phyloP scores from a whole-genome alignment of 1,140 invertebrate species.

The Antheraea mylitta region DNA sequence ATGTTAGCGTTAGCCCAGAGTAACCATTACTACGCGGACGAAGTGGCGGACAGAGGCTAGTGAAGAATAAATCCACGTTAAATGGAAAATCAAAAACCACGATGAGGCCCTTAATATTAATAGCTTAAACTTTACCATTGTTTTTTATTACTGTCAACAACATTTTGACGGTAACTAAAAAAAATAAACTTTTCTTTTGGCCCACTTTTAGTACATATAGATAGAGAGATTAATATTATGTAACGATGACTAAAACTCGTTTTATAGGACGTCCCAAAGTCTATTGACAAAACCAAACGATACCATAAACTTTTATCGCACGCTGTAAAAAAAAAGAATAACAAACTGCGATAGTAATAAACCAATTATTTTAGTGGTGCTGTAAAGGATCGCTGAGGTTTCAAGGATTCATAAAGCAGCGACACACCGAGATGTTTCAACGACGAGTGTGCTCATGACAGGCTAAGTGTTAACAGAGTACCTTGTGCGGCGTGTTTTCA shows the following conservation, averaged over 20 bases:
- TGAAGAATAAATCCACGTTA: too few relatives aligned
- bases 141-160: too few relatives aligned
- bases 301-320: not conserved
- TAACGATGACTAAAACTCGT: not conserved
- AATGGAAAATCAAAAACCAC: too few relatives aligned
- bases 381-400: slow-evolving; percentile 44
- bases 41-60: too few relatives aligned
- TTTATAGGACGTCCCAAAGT: not conserved
- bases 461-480: not conserved
- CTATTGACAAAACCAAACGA: not conserved
- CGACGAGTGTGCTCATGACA: not conserved
- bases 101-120: too few relatives aligned
- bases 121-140: too few relatives aligned
- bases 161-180: too few relatives aligned
- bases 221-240: too few relatives aligned
- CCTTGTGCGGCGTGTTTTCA: not conserved
- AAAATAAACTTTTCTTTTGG: too few relatives aligned
- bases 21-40: too few relatives aligned
- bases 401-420: slow-evolving; percentile 55
- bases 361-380: not conserved
- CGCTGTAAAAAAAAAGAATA: not conserved
- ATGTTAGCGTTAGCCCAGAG: too few relatives aligned
- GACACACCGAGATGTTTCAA: not conserved
- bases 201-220: too few relatives aligned
- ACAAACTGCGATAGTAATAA: not conserved